Evolutionary conservation across 2,888 invertebrate species (phyloP).

Genomic region (Polydrusus pterygomalis): DNA sequence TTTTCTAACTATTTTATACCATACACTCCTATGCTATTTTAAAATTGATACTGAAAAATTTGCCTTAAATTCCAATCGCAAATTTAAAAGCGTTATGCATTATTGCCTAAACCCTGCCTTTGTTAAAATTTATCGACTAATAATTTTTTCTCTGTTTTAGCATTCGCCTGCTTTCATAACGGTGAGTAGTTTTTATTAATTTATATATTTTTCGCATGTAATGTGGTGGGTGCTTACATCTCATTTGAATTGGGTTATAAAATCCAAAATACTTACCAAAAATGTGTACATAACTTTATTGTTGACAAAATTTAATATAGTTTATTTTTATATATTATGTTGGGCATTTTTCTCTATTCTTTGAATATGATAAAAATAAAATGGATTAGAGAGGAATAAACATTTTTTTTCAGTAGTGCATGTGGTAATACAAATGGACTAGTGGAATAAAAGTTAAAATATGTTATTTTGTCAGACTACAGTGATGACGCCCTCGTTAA

Average conservation of each 20-base stretch:
- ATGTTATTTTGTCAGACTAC: too few relatives aligned
- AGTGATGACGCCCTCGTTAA: too few relatives aligned
- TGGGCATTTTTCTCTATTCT: neutral
- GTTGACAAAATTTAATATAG: slow-evolving; percentile 1
- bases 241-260: neutral
- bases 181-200: slow-evolving; percentile 48
- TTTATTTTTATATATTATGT: neutral
- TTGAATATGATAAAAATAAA: neutral
- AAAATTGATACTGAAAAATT: too few relatives aligned
- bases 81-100: too few relatives aligned
- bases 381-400: too few relatives aligned
- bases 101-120: neutral
- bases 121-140: neutral
- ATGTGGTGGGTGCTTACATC: neutral
- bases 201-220: neutral
- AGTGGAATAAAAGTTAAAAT: too few relatives aligned
- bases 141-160: slow-evolving; percentile 31
- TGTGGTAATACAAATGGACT: too few relatives aligned
- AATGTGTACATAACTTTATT: neutral
- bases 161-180: slow-evolving; percentile 40
- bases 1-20: too few relatives aligned
- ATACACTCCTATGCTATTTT: too few relatives aligned
- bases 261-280: neutral
- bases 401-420: too few relatives aligned
- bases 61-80: too few relatives aligned